These are phyloP conservation scores for Saccostrea glomerata DNA, from an alignment of 1,140 invertebrate species.

Conservation along the genomic window DNA sequence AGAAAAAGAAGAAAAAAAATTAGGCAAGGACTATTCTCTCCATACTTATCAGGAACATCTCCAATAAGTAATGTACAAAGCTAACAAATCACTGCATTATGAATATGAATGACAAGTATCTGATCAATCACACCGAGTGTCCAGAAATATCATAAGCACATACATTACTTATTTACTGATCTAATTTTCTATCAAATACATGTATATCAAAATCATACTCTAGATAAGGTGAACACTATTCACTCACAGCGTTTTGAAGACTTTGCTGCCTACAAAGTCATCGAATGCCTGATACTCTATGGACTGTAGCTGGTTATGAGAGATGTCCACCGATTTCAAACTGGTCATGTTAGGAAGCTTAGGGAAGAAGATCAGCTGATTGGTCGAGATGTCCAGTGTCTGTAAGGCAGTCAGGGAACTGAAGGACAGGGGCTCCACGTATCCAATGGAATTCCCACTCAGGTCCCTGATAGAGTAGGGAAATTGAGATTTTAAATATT, in stretches of 20 bases:
- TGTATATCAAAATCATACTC: too few relatives aligned
- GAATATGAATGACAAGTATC: too few relatives aligned
- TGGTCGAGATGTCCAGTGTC: constrained; percentile 50
- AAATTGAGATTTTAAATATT: not conserved
- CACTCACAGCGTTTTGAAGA: constrained; percentile 56
- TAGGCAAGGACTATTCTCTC: too few relatives aligned
- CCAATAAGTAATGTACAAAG: too few relatives aligned
- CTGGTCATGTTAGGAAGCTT: constrained; percentile 51
- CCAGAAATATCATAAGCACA: too few relatives aligned
- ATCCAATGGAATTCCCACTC: constrained; percentile 43
- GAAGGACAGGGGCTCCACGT: constrained; percentile 50
- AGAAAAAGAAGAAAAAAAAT: constrained; percentile 12
- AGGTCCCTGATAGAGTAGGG: constrained; percentile 31
- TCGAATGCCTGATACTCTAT: constrained; percentile 55
- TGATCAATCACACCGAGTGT: too few relatives aligned
- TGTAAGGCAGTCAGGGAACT: constrained; percentile 32
- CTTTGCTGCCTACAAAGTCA: constrained; percentile 46
- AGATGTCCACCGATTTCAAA: constrained; percentile 56
- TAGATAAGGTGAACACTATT: not conserved
- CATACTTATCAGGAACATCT: too few relatives aligned
- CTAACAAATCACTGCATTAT: too few relatives aligned
- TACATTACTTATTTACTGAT: too few relatives aligned
- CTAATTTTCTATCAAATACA: too few relatives aligned
- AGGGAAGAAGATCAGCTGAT: constrained; percentile 56
- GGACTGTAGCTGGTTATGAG: constrained; percentile 56